phyloP scores from a whole-genome alignment of 2,888 invertebrate genomes.

The Lepidonotus clava region DNA sequence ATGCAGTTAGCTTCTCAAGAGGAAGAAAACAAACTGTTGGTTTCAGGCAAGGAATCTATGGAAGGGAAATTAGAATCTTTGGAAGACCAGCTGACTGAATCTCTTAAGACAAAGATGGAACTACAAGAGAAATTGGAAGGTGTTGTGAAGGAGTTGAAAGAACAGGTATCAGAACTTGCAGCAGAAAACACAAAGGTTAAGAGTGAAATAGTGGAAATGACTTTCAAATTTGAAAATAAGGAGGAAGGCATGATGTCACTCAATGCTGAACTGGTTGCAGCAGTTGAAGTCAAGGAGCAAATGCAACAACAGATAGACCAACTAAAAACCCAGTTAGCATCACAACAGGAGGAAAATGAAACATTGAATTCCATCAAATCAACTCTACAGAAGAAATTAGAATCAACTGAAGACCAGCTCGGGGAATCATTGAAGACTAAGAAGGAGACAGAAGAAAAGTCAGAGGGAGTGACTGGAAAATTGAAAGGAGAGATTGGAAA shows the following conservation, averaged over 20 bases:
- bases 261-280: not conserved
- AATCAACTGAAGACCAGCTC: no score
- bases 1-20: no score
- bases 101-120: not conserved
- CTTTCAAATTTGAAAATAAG: not conserved
- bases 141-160: not conserved
- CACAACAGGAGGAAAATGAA: no score
- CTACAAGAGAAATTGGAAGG: not conserved
- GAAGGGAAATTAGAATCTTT: no score
- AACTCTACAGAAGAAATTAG: no score
- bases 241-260: no score
- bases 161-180: not conserved
- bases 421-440: not conserved
- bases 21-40: no score
- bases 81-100: no score
- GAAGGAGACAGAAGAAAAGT: not conserved
- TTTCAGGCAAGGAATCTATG: no score
- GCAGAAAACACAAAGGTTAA: not conserved
- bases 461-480: not conserved
- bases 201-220: not conserved
- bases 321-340: no score
- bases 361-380: no score
- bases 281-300: not conserved
- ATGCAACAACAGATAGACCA: not conserved
- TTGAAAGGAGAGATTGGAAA: not conserved